These are phyloP conservation scores for Ophthalmolycus amberensis DNA, from an alignment of 2,113 vertebrate genomes.

Conservation along the genomic window DNA sequence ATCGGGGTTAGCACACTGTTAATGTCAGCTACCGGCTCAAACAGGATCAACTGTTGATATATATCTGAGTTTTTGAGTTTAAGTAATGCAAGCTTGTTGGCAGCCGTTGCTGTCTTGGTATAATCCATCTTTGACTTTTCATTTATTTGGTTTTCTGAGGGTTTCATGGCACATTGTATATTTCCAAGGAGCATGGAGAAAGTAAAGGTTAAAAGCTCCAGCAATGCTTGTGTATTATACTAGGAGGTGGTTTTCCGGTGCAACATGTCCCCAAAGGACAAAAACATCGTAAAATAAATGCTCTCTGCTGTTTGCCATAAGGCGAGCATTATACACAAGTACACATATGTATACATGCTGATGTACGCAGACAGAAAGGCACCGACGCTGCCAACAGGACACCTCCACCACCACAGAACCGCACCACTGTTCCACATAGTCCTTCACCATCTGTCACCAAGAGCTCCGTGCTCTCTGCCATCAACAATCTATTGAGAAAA, in stretches of 20 bases:
- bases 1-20: no score
- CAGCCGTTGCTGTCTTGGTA: neutral
- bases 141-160: neutral
- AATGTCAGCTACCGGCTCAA: no score
- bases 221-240: neutral
- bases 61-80: neutral
- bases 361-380: neutral
- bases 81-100: no score
- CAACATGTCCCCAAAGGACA: neutral
- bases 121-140: neutral
- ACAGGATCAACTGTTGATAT: neutral
- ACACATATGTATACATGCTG: neutral
- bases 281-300: neutral
- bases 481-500: no score
- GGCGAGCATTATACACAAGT: neutral
- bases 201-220: neutral
- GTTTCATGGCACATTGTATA: neutral
- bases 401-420: no score
- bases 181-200: no score
- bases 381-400: no score
- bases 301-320: neutral
- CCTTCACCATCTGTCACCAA: no score
- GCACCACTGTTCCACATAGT: no score
- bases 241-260: neutral
- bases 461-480: no score